Percentiles rank a stretch among this genome's conserved stretches.
Evolutionary conservation across 2,888 invertebrate genomes (phyloP).

Genomic region (Watsonalla cultraria): DNA sequence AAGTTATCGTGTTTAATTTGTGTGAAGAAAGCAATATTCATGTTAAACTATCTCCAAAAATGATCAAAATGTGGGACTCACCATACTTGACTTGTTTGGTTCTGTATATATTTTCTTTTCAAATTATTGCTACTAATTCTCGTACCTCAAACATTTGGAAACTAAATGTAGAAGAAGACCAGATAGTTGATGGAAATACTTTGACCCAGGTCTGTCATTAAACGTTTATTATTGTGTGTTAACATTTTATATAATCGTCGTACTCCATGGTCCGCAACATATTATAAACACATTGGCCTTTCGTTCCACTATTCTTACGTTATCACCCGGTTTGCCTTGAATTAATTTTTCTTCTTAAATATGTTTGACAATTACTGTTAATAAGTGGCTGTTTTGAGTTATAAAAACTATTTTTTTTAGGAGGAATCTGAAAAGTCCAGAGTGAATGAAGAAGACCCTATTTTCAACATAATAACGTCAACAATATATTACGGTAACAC

Average conservation of each 20-base stretch:
- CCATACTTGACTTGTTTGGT: constrained; percentile 81
- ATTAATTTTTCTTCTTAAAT: constrained; percentile 19
- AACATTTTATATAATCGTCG: constrained; percentile 58
- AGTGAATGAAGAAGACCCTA: constrained; percentile 81
- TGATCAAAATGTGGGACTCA: constrained; percentile 75
- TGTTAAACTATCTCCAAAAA: constrained; percentile 45
- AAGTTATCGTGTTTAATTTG: constrained; percentile 32
- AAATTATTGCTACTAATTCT: constrained; percentile 86
- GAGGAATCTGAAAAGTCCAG: constrained; percentile 62
- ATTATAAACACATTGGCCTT: constrained; percentile 24
- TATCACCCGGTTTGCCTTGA: constrained; percentile 37
- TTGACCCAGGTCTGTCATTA: constrained; percentile 71
- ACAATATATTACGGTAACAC: constrained; percentile 82
- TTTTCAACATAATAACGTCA: constrained; percentile 87
- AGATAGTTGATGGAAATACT: constrained; percentile 83
- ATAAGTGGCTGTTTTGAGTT: not conserved
- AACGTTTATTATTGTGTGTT: constrained; percentile 21
- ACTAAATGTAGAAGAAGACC: constrained; percentile 86
- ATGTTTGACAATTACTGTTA: not conserved
- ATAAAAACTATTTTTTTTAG: constrained; percentile 35
- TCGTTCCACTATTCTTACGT: constrained; percentile 26
- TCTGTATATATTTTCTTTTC: constrained; percentile 84
- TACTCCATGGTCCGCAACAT: constrained; percentile 28
- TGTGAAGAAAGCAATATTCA: constrained; percentile 40
- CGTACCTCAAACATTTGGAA: constrained; percentile 91